These are phyloP conservation scores for Seladonia tumulorum DNA, from an alignment of 2,888 invertebrate genomes.

Conservation along the genomic window DNA sequence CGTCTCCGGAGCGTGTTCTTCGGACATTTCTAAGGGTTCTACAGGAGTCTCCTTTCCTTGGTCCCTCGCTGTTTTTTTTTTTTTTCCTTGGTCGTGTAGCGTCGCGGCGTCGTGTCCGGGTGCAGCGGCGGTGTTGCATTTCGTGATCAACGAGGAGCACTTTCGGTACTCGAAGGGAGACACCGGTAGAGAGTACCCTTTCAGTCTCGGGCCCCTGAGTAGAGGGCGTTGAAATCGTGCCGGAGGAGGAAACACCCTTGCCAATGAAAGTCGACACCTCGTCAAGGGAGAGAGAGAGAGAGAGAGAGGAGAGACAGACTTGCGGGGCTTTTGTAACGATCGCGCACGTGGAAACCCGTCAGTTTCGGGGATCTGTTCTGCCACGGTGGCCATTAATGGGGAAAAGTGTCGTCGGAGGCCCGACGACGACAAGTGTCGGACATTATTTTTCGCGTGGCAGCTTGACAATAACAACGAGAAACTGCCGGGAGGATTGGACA, in stretches of 20 bases:
- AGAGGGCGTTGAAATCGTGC: conserved; percentile 53
- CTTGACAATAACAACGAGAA: no score
- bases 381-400: neutral
- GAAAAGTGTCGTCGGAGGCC: conserved; percentile 5
- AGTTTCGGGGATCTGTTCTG: conserved; percentile 30
- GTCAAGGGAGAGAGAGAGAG: conserved; percentile 31
- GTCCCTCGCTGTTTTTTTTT: neutral
- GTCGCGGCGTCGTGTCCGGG: conserved; percentile 8
- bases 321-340: conserved; percentile 64
- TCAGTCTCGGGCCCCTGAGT: conserved; percentile 44
- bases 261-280: conserved; percentile 67
- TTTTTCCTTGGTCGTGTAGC: neutral
- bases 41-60: conserved; percentile 51
- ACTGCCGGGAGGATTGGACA: no score
- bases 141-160: conserved; percentile 69
- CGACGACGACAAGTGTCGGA: neutral
- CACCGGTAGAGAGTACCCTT: conserved; percentile 57
- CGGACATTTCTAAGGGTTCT: conserved; percentile 65
- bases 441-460: neutral
- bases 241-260: conserved; percentile 55
- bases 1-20: neutral
- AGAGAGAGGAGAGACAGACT: conserved; percentile 42
- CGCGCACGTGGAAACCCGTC: conserved; percentile 48
- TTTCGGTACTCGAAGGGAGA: conserved; percentile 58
- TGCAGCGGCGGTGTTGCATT: conserved; percentile 62